Percentiles rank a stretch among this genome's conserved stretches.
Conservation (phyloP, 2,888 invertebrate genomes). For the Villa cingulata region DNA sequence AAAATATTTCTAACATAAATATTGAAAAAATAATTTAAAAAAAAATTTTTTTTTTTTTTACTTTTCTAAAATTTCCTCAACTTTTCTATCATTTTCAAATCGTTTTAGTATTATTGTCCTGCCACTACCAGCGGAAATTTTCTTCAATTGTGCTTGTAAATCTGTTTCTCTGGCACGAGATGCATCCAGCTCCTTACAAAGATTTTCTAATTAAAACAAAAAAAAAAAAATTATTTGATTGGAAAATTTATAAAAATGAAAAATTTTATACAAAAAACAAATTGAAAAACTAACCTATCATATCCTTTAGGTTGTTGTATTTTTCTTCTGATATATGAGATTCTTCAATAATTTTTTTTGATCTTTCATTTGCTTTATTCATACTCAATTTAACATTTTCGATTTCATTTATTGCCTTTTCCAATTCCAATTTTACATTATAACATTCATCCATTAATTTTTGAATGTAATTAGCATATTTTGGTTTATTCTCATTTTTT, state of each 20-base stretch:
- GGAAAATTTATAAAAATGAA: too few relatives aligned
- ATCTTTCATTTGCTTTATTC: not conserved
- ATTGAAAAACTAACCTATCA: not conserved
- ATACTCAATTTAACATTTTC: not conserved
- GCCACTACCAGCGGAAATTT: slow-evolving; percentile 11
- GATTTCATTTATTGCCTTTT: not conserved
- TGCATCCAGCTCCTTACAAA: slow-evolving; percentile 27
- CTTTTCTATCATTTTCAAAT: not conserved
- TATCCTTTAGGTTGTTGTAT: not conserved
- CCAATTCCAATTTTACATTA: not conserved
- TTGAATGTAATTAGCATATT: not conserved
- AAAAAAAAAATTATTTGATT: not conserved
- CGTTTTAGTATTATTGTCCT: not conserved
- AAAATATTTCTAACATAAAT: not conserved
- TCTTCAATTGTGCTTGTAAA: slow-evolving; percentile 25
- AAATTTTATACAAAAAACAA: too few relatives aligned
- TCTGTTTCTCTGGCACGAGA: slow-evolving; percentile 25
- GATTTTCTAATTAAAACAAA: slow-evolving; percentile 18
- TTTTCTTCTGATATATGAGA: not conserved
- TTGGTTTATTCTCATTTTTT: not conserved
- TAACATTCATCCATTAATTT: not conserved
- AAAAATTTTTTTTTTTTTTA: too few relatives aligned
- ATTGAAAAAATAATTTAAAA: not conserved
- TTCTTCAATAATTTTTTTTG: not conserved
- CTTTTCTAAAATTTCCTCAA: not conserved